A percentile compares a stretch with the other conserved stretches of the same genome.
Evolutionary conservation across 2,113 vertebrate genomes (phyloP).

Genomic region (Erinaceus europaeus): DNA sequence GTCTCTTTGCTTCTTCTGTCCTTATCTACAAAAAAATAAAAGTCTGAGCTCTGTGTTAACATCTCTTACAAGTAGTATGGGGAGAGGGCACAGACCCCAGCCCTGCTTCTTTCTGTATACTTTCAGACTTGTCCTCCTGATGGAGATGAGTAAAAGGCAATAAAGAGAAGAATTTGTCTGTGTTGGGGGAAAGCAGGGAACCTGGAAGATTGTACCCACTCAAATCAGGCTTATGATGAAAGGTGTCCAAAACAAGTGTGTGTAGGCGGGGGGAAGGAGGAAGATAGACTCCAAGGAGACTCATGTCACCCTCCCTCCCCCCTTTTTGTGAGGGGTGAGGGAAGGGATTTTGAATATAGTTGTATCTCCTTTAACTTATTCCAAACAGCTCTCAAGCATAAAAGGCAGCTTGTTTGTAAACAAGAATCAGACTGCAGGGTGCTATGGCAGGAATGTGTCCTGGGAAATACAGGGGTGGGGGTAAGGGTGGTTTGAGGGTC

Average conservation of each 20-base stretch:
- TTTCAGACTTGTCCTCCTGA: not conserved
- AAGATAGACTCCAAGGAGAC: not conserved
- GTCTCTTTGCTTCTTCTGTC: no score
- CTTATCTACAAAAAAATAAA: no score
- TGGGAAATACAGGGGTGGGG: no score
- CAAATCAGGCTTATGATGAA: not conserved
- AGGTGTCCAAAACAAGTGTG: not conserved
- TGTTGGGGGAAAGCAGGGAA: no score
- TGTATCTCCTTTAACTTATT: not conserved
- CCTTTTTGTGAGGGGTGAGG: not conserved
- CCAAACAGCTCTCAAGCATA: not conserved
- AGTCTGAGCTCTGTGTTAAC: no score
- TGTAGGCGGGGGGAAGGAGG: not conserved
- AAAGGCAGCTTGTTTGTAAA: not conserved
- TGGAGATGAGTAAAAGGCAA: not conserved
- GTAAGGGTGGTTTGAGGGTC: not conserved
- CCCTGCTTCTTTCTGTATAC: no score
- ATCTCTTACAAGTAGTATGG: no score
- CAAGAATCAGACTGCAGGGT: no score
- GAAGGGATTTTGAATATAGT: not conserved
- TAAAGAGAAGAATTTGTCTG: not conserved
- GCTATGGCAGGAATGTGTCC: no score
- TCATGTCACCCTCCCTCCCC: not conserved
- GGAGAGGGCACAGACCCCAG: no score
- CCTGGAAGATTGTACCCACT: not conserved